Conservation (phyloP, 2,113 vertebrate species). For the Merops nubicus region DNA sequence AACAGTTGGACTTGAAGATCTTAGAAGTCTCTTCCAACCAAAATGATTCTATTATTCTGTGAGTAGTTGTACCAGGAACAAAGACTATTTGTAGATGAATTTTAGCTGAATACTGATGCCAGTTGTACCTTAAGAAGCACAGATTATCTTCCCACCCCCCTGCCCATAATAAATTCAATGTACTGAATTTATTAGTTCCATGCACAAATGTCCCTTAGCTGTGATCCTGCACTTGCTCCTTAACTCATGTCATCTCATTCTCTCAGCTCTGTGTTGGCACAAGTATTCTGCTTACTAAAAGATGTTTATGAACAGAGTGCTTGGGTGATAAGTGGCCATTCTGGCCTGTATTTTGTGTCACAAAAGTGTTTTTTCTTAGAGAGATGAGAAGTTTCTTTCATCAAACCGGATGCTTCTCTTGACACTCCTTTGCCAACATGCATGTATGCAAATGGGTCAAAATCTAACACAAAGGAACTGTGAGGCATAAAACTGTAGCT, state of each 20-base stretch:
- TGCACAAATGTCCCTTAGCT: not conserved
- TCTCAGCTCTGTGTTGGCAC: not conserved
- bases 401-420: not conserved
- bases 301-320: not conserved
- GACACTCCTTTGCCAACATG: not conserved
- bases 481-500: not conserved
- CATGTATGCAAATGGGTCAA: not conserved
- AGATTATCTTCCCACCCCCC: not conserved
- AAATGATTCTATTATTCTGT: not conserved
- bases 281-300: not conserved
- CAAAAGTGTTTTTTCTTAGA: too few relatives aligned
- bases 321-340: not conserved
- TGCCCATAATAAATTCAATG: not conserved
- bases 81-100: not conserved
- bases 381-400: not conserved
- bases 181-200: not conserved
- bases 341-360: not conserved
- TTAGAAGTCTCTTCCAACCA: not conserved
- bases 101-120: not conserved
- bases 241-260: not conserved
- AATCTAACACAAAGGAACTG: not conserved
- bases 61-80: not conserved
- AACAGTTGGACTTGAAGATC: not conserved
- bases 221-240: not conserved
- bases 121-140: not conserved